Conservation (phyloP, 2,797 vertebrate genomes). For the Emys orbicularis region DNA sequence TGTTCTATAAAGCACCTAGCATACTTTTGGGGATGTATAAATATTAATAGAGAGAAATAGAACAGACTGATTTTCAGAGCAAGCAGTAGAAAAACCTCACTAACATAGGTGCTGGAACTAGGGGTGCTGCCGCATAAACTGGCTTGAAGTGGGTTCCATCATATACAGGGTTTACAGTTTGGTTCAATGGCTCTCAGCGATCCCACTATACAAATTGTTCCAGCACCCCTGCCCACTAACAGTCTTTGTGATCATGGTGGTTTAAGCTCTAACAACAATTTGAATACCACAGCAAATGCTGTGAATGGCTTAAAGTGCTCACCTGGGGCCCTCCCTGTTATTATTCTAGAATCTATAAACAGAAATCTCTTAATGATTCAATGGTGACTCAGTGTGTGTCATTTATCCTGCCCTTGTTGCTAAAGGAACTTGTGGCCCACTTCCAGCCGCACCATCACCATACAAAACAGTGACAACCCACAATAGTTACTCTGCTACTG, state of each 20-base stretch:
- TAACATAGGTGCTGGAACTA: too few species aligned
- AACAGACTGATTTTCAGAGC: neutral
- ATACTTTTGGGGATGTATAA: neutral
- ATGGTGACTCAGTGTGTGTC: slow-evolving; percentile 77
- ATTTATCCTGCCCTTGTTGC: slow-evolving; percentile 71
- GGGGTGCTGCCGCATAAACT: too few species aligned
- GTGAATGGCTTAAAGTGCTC: neutral
- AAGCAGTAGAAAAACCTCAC: neutral
- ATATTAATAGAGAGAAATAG: neutral
- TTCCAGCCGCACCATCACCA: slow-evolving; percentile 76
- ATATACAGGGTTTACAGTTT: too few species aligned
- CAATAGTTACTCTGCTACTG: slow-evolving; percentile 64
- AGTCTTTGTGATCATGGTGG: neutral
- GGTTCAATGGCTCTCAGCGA: too few species aligned
- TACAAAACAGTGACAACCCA: slow-evolving; percentile 73
- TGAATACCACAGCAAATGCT: neutral
- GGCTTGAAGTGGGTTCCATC: too few species aligned
- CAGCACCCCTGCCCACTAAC: too few species aligned
- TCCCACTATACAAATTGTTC: too few species aligned
- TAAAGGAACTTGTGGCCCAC: slow-evolving; percentile 75
- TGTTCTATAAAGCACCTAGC: neutral
- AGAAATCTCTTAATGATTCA: slow-evolving; percentile 79
- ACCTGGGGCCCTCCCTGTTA: neutral
- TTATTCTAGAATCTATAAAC: slow-evolving; percentile 50
- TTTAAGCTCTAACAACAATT: neutral